These are phyloP conservation scores for Microctenopoma steveboyesi DNA, from an alignment of 2,797 vertebrate genomes.

Conservation along the genomic window DNA sequence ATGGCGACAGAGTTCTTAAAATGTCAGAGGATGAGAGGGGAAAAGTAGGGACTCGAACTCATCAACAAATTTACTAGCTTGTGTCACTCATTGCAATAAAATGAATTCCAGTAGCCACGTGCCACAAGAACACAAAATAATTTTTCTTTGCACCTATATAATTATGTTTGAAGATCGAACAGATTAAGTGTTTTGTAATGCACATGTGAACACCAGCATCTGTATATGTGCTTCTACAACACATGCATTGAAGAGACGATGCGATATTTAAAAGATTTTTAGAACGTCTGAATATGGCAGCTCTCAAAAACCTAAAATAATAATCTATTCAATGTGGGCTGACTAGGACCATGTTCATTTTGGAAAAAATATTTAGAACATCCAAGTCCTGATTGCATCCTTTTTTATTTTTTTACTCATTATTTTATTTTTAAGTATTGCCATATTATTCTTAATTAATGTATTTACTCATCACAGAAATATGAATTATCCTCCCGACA, in stretches of 20 bases:
- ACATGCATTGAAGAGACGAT: not conserved
- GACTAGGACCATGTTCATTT: not conserved
- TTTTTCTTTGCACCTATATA: no score
- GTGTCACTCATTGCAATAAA: constrained; percentile 5
- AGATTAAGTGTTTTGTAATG: not conserved
- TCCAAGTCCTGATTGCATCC: no score
- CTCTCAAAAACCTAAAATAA: not conserved
- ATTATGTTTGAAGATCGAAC: no score
- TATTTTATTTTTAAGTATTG: not conserved
- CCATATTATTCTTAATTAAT: not conserved
- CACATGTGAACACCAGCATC: not conserved
- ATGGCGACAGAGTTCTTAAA: constrained; percentile 48
- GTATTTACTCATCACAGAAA: no score
- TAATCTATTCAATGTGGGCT: not conserved
- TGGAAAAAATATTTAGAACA: no score
- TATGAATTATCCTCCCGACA: no score
- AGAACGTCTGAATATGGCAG: not conserved
- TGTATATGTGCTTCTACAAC: not conserved
- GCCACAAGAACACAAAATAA: not conserved
- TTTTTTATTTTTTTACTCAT: not conserved
- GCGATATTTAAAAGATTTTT: not conserved
- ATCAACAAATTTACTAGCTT: not conserved
- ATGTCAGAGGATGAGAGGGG: not conserved
- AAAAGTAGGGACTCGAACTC: constrained; percentile 1
- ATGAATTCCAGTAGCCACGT: not conserved